These are phyloP conservation scores for Hypercompe scribonia DNA, from an alignment of 2,888 invertebrate genomes.

Conservation along the genomic window DNA sequence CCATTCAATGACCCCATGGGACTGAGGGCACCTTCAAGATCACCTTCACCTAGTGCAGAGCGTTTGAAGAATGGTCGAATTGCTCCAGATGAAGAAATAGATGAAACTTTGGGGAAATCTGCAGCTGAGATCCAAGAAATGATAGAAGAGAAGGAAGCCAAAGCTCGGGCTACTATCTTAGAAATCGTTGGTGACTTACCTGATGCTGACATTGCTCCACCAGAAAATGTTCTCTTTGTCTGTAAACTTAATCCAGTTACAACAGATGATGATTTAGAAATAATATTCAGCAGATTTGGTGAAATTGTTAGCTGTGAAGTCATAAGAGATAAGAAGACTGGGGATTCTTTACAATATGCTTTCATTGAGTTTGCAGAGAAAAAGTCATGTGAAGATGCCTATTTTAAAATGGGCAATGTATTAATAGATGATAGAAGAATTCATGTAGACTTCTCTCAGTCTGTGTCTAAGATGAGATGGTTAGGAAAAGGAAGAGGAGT, in stretches of 20 bases:
- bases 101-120: constrained; percentile 95
- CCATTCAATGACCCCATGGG: constrained; percentile 96
- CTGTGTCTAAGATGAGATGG: constrained; percentile 97
- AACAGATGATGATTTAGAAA: constrained; percentile 98
- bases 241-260: constrained; percentile 99
- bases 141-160: constrained; percentile 96
- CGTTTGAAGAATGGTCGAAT: constrained; percentile 94
- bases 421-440: constrained; percentile 99
- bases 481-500: constrained; percentile 95
- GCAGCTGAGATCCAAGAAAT: constrained; percentile 94
- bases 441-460: constrained; percentile 99
- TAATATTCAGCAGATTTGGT: constrained; percentile 99
- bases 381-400: constrained; percentile 98
- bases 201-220: constrained; percentile 98
- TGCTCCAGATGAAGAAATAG: constrained; percentile 97
- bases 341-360: constrained; percentile 99
- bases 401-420: constrained; percentile 99
- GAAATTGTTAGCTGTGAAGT: constrained; percentile 97
- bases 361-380: constrained; percentile 98
- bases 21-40: constrained; percentile 92
- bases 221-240: constrained; percentile 99
- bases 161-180: constrained; percentile 98
- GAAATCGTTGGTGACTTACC: constrained; percentile 99
- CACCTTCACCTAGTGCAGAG: constrained; percentile 95
- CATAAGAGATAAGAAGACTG: constrained; percentile 96